Conservation (phyloP, 2,797 vertebrate species). For the Gallinago stenura region DNA sequence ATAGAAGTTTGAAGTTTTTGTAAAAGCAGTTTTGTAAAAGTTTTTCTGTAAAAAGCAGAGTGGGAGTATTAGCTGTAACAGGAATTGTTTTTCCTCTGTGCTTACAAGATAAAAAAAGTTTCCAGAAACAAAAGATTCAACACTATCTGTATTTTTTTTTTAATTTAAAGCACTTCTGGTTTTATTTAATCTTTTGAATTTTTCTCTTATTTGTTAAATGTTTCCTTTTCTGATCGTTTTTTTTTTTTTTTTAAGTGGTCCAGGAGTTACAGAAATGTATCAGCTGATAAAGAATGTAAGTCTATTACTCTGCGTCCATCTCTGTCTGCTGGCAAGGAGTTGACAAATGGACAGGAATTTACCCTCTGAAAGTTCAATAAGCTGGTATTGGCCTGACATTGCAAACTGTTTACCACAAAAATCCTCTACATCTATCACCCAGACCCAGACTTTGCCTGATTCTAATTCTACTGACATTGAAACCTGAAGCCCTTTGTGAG, state of each 20-base stretch:
- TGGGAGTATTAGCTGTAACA: not conserved
- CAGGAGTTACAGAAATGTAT: conserved; percentile 27
- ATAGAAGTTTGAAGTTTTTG: not conserved
- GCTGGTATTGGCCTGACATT: conserved; percentile 72
- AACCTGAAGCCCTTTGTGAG: conserved; percentile 82
- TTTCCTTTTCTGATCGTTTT: not conserved
- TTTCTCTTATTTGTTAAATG: not conserved
- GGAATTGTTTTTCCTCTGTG: not conserved
- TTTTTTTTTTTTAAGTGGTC: not conserved
- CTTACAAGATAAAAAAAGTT: not conserved
- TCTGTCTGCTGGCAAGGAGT: conserved; percentile 51
- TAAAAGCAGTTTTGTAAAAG: too few species aligned
- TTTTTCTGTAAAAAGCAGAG: not conserved
- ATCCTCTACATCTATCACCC: conserved; percentile 78
- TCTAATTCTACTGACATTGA: conserved; percentile 76
- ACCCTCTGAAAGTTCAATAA: conserved; percentile 75
- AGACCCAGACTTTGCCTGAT: conserved; percentile 57
- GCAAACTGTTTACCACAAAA: conserved; percentile 79
- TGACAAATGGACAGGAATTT: conserved; percentile 78
- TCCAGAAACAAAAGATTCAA: not conserved
- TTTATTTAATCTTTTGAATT: not conserved
- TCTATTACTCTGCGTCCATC: conserved; percentile 45
- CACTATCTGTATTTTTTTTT: not conserved
- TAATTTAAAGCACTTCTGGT: not conserved
- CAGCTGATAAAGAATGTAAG: conserved; percentile 58